Conservation (phyloP, 2,888 invertebrate species). For the Polylopha cassiicola region DNA sequence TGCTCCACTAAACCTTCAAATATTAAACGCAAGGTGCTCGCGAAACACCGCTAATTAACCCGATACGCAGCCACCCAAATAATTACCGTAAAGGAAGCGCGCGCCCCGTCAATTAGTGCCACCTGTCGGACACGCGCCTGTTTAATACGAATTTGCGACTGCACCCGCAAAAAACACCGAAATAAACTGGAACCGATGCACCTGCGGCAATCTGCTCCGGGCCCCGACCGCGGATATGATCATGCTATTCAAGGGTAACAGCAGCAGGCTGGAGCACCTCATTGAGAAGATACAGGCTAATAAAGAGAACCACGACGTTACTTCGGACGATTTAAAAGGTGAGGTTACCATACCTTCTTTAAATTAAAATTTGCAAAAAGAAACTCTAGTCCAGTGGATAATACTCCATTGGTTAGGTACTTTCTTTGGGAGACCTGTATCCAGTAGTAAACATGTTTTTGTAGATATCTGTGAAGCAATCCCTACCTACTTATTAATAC, state of each 20-base stretch:
- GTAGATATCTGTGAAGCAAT: no score
- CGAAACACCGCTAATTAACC: constrained; percentile 51
- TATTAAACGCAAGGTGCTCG: constrained; percentile 50
- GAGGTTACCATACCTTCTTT: constrained; percentile 25
- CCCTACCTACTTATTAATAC: no score
- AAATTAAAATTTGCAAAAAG: no score
- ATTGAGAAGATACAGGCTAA: constrained; percentile 92
- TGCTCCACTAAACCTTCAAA: neutral
- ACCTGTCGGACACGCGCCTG: constrained; percentile 69
- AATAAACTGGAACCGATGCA: constrained; percentile 72
- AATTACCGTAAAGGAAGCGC: constrained; percentile 70
- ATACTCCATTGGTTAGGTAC: neutral
- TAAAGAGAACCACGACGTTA: constrained; percentile 82
- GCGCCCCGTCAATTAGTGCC: constrained; percentile 66
- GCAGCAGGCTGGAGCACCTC: constrained; percentile 88
- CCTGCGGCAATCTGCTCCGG: constrained; percentile 55
- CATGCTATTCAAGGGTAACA: constrained; percentile 93
- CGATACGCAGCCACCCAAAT: constrained; percentile 62
- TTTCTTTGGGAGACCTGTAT: neutral
- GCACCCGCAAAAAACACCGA: constrained; percentile 61
- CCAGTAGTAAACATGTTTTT: no score
- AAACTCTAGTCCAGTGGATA: no score
- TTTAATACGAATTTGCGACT: constrained; percentile 68
- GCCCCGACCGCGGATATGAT: constrained; percentile 56
- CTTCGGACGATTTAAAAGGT: constrained; percentile 74